Percentiles rank a stretch among this genome's conserved stretches.
These are phyloP conservation scores for Bombus sibiricus DNA, from an alignment of 1,140 invertebrate species.

Conservation along the genomic window DNA sequence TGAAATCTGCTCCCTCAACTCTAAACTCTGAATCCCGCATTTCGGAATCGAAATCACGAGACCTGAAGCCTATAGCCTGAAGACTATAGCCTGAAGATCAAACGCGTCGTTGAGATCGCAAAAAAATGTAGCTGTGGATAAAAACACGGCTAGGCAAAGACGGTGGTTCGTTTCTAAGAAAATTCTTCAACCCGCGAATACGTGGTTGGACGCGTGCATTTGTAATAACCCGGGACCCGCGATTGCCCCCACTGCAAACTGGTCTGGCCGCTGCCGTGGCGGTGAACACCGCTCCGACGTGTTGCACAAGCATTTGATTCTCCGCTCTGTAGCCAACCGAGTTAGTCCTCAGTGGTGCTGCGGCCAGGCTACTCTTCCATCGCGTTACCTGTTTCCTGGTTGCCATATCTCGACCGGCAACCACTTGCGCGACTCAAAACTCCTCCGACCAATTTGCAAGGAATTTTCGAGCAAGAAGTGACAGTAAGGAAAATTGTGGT, in stretches of 20 bases:
- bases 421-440: background rate
- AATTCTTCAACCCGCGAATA: conserved; percentile 8
- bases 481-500: background rate
- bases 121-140: too few relatives aligned
- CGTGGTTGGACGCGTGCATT: background rate
- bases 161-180: background rate
- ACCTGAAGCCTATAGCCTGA: background rate
- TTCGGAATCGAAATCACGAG: background rate
- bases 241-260: conserved; percentile 35
- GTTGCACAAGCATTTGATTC: conserved; percentile 71
- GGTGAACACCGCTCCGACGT: conserved; percentile 35
- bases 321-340: conserved; percentile 49
- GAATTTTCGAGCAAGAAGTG: background rate
- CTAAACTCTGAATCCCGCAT: background rate
- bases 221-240: background rate
- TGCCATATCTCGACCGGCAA: background rate
- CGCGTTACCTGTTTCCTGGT: conserved; percentile 24
- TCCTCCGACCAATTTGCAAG: background rate
- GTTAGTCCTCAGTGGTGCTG: conserved; percentile 69
- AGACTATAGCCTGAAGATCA: background rate
- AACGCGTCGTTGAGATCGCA: background rate
- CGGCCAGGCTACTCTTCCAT: conserved; percentile 39
- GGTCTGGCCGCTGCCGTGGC: conserved; percentile 1
- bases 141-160: too few relatives aligned
- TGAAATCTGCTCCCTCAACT: background rate